phyloP scores from a whole-genome alignment of 2,113 vertebrate genomes.

The Todiramphus saurophagus region DNA sequence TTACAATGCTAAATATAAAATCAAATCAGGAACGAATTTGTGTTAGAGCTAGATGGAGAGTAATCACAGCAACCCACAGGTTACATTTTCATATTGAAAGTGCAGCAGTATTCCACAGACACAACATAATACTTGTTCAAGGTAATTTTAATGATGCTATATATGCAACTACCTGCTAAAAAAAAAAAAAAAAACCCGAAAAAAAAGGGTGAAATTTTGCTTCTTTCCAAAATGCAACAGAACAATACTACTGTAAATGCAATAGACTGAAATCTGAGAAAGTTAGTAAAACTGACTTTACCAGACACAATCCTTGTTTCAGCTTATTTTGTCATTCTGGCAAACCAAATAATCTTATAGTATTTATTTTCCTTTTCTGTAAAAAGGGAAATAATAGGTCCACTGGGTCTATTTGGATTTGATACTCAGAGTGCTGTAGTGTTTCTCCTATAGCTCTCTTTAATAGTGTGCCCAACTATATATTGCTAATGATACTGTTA shows the following conservation, averaged over 20 bases:
- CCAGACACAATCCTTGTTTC: neutral
- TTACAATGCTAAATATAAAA: slow-evolving; percentile 2
- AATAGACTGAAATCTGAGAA: neutral
- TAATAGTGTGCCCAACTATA: rapidly evolving
- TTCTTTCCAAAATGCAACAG: neutral
- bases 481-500: neutral
- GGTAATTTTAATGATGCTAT: neutral
- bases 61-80: neutral
- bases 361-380: neutral
- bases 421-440: neutral
- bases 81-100: neutral
- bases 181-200: neutral
- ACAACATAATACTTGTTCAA: neutral
- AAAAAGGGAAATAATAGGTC: neutral
- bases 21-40: neutral
- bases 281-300: neutral
- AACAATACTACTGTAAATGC: neutral
- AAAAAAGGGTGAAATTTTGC: neutral
- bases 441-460: neutral
- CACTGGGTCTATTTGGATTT: neutral
- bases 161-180: neutral
- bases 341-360: neutral
- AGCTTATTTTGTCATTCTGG: neutral
- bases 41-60: neutral
- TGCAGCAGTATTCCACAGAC: neutral